Evolutionary conservation across 1,140 invertebrate genomes (phyloP).

Genomic region (Bombyx mandarina): DNA sequence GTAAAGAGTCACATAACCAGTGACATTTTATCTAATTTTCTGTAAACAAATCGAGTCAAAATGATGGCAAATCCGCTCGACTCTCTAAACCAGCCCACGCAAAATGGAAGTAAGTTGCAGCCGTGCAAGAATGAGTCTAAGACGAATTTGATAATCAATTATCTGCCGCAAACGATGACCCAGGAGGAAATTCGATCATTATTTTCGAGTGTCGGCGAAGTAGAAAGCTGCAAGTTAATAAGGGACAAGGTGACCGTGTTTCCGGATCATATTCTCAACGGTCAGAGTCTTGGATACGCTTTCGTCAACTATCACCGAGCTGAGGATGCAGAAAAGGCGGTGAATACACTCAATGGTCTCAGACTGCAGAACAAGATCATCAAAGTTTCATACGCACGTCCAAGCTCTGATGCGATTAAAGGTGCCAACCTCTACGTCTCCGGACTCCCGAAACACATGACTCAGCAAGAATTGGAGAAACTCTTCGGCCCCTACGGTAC

Average conservation of each 20-base stretch:
- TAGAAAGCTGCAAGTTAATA: conserved; percentile 93
- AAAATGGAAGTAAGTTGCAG: conserved; percentile 74
- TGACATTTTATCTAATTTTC: conserved; percentile 44
- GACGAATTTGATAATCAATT: conserved; percentile 92
- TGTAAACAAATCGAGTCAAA: conserved; percentile 44
- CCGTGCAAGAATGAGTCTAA: conserved; percentile 74
- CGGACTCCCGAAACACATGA: conserved; percentile 88
- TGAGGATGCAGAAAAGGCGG: conserved; percentile 89
- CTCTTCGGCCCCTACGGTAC: conserved; percentile 86
- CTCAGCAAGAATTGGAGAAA: conserved; percentile 87
- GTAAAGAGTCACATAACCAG: conserved; percentile 27
- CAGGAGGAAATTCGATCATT: conserved; percentile 90
- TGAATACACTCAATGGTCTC: conserved; percentile 87
- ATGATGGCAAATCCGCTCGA: conserved; percentile 71
- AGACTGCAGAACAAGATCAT: conserved; percentile 92
- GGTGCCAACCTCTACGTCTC: conserved; percentile 92
- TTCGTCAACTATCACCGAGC: conserved; percentile 90
- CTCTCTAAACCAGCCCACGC: conserved; percentile 66
- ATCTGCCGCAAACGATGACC: conserved; percentile 93
- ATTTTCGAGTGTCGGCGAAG: conserved; percentile 89
- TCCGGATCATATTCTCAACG: conserved; percentile 72
- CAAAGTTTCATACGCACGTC: conserved; percentile 91
- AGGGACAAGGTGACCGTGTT: conserved; percentile 88
- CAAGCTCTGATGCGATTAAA: conserved; percentile 90
- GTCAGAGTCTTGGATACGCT: conserved; percentile 91